Conservation (phyloP, 1,140 invertebrate species). For the Epicauta chinensis region DNA sequence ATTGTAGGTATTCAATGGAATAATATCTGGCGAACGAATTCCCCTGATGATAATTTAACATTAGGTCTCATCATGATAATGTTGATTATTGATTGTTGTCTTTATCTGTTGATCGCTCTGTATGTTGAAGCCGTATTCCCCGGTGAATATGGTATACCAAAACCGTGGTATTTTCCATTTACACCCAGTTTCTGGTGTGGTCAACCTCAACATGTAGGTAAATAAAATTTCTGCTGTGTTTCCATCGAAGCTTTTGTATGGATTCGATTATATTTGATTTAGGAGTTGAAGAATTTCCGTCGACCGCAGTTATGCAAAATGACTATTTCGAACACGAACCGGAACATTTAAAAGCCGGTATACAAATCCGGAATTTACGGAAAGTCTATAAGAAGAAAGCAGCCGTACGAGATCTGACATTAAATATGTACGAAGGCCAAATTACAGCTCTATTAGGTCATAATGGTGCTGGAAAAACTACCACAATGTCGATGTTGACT, state of each 20-base stretch:
- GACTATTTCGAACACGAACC: conserved; percentile 31
- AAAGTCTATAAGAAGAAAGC: conserved; percentile 54
- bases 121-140: conserved; percentile 72
- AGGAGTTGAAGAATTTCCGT: conserved; percentile 16
- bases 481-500: conserved; percentile 76
- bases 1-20: conserved; percentile 44
- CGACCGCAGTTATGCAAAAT: conserved; percentile 1
- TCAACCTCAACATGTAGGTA: conserved; percentile 3
- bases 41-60: neutral
- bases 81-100: neutral
- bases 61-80: neutral
- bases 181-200: conserved; percentile 41
- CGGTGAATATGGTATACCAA: conserved; percentile 61
- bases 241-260: neutral
- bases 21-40: neutral
- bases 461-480: conserved; percentile 65
- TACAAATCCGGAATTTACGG: conserved; percentile 55
- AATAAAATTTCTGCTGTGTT: neutral
- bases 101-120: conserved; percentile 48
- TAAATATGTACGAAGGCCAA: conserved; percentile 64
- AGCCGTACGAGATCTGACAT: conserved; percentile 48
- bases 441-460: conserved; percentile 73
- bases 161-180: conserved; percentile 70
- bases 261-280: neutral
- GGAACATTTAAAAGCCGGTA: conserved; percentile 46